These are phyloP conservation scores for Lucinisca nassula DNA, from an alignment of 2,888 invertebrate species.

Conservation along the genomic window DNA sequence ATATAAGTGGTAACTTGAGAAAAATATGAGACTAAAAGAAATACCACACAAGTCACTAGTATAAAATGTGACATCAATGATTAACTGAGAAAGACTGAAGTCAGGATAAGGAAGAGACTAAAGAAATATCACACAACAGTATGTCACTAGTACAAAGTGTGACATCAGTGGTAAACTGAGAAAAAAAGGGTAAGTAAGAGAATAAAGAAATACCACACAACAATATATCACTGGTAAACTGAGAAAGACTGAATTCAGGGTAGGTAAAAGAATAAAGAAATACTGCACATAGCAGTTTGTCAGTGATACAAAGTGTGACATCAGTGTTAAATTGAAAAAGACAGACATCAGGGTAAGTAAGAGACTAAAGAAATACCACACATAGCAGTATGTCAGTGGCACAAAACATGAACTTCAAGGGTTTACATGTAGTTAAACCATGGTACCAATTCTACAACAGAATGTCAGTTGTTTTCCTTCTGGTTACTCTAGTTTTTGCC, in stretches of 20 bases:
- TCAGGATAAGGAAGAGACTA: conserved; percentile 86
- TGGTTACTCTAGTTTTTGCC: no score
- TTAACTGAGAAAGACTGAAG: conserved; percentile 87
- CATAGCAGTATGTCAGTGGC: conserved; percentile 88
- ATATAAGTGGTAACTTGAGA: conserved; percentile 87
- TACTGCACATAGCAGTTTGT: conserved; percentile 88
- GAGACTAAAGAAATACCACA: conserved; percentile 85
- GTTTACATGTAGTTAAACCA: no score
- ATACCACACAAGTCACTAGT: conserved; percentile 88
- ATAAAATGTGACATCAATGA: conserved; percentile 88
- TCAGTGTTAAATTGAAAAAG: conserved; percentile 87
- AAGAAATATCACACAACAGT: conserved; percentile 87
- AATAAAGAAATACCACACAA: conserved; percentile 86
- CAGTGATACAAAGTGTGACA: conserved; percentile 88
- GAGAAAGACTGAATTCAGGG: conserved; percentile 86
- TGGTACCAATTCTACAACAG: no score
- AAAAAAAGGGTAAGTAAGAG: conserved; percentile 85
- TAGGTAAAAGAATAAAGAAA: conserved; percentile 77
- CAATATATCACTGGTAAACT: conserved; percentile 87
- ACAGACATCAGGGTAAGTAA: conserved; percentile 88
- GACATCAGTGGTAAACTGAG: conserved; percentile 88
- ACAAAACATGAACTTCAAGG: conserved; percentile 88
- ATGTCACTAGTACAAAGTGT: conserved; percentile 88
- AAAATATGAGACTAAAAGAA: no score
- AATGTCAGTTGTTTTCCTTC: no score